Conservation (phyloP, 2,888 invertebrate genomes). For the Hanleya hanleyi region DNA sequence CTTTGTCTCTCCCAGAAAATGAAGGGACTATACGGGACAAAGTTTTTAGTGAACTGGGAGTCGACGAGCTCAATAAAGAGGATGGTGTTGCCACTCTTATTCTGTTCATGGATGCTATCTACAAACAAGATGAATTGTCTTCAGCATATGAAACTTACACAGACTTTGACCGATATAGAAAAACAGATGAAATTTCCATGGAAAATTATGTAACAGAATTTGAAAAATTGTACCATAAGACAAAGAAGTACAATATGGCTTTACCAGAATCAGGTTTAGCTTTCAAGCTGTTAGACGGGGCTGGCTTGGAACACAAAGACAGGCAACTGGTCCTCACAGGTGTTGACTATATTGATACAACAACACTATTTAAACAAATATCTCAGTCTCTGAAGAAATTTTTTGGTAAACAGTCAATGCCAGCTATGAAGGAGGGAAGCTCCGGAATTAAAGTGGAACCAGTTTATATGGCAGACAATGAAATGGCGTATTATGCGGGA, state of each 20-base stretch:
- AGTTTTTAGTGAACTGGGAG: neutral
- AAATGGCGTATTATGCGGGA: neutral
- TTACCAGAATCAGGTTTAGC: conserved; percentile 26
- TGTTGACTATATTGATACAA: neutral
- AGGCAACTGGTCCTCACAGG: conserved; percentile 11
- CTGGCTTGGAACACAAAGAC: conserved; percentile 4
- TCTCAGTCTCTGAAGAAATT: neutral
- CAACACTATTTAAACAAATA: neutral
- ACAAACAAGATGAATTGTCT: conserved; percentile 19
- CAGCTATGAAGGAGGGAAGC: too few species aligned
- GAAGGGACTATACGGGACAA: neutral
- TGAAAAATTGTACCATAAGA: conserved; percentile 16
- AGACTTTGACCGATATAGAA: conserved; percentile 28
- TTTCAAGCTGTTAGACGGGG: conserved; percentile 19
- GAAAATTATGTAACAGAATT: conserved; percentile 32
- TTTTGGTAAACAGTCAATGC: conserved; percentile 6
- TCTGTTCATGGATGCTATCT: neutral
- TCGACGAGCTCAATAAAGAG: neutral
- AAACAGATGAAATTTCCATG: conserved; percentile 12
- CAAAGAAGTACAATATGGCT: conserved; percentile 28
- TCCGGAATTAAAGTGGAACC: conserved; percentile 11
- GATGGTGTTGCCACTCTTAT: neutral
- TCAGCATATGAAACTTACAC: conserved; percentile 32
- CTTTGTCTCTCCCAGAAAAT: neutral
- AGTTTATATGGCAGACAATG: neutral